Base-by-base conservation (phyloP, 2,113 vertebrate species). In the Microcebus ravelobensis region DNA sequence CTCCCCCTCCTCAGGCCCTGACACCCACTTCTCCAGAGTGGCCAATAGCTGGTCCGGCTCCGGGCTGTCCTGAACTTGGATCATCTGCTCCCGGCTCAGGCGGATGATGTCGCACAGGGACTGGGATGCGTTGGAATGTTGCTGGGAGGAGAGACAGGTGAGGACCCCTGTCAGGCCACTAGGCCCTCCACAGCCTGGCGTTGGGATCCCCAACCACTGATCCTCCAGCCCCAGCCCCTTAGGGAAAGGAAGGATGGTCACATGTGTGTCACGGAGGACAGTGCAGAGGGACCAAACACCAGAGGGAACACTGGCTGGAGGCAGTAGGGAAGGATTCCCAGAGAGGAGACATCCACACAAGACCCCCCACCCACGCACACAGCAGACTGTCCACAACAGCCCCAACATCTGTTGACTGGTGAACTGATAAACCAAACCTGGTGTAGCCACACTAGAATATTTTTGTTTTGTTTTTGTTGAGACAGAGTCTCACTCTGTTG, bases 61-160 rank as follows among this genome's bases (percentile, higher is more conserved):
- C 0, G 96, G 97, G 77, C 97, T 97, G 42, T 98, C 98, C 96
- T 98, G 98, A 63, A 97, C 97, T 86, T 98, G 98, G 86, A 98
- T 96, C 97, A 98, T 96, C 96, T 98, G 98, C 77, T 99, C 98
- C 55, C 98, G 98, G 95, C 98, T 98, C 94, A 99, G 97, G 36
- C 98, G 98, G 92, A 98, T 98, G 87, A 99, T 98, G 92, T 99
- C 98, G 2, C 98, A 98, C 71, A 99, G 96, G 70, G 98, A 99
- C 93, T 98, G 98, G 52, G 98, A 98, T 0, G 98, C 98, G 0
- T 99, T 99, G 97, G 98, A 99, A 98, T 99, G 98, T 98, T 98
- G 98, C 98, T 99, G 83, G 6, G 73, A 17, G 15, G 12, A 61
- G 13, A 45, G 6, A 18, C 2, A 39, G 12, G 39, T 50, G 52